Evolutionary conservation across 2,888 invertebrate genomes (phyloP).

Genomic region (Drosophila phalerata): DNA sequence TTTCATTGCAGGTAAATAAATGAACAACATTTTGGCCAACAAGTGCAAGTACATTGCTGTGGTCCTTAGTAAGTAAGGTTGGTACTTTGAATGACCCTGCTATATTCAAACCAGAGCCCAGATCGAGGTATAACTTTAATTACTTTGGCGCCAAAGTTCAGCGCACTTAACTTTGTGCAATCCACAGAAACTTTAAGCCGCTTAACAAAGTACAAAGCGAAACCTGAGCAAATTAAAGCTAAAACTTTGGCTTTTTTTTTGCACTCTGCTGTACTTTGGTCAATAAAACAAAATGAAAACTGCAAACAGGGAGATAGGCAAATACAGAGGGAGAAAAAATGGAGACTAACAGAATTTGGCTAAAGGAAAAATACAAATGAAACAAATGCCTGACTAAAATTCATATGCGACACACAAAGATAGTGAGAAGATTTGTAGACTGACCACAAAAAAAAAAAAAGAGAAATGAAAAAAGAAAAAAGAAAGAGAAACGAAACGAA

Average conservation of each 20-base stretch:
- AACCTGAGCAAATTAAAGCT: constrained; percentile 32
- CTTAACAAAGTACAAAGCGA: constrained; percentile 46
- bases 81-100: constrained; percentile 34
- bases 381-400: constrained; percentile 39
- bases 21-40: constrained; percentile 8
- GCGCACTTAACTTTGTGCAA: constrained; percentile 60
- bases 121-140: constrained; percentile 63
- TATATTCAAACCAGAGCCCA: background rate
- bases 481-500: too few relatives aligned
- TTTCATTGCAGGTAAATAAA: constrained; percentile 69
- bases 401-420: constrained; percentile 40
- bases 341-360: constrained; percentile 15
- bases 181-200: constrained; percentile 62
- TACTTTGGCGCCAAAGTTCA: constrained; percentile 68
- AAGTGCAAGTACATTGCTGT: constrained; percentile 12
- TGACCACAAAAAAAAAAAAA: constrained; percentile 12
- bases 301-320: constrained; percentile 21
- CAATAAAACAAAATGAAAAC: constrained; percentile 52
- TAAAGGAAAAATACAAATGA: constrained; percentile 12
- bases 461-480: background rate
- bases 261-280: constrained; percentile 11
- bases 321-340: background rate
- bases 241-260: constrained; percentile 11
- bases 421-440: constrained; percentile 49
- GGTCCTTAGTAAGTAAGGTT: constrained; percentile 37